Base-by-base conservation (phyloP, 2,113 vertebrate species). In the Hirundichthys speculiger region DNA sequence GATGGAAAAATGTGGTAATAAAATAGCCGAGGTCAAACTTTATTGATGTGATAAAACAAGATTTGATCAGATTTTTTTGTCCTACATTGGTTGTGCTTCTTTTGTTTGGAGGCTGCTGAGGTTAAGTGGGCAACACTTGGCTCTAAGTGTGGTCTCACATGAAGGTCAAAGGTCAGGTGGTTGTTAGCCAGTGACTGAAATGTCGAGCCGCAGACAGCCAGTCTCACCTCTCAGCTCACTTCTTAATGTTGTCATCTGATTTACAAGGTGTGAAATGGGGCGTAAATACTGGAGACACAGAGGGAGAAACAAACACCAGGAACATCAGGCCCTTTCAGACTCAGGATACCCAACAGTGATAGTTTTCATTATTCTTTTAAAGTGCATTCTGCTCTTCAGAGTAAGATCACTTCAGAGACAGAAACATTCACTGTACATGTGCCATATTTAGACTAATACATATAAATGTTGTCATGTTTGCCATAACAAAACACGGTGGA, bases 101-200 rank as follows among this genome's bases (percentile, higher is more conserved):
- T 27, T 27, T 4, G 30, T 34, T 34, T 4, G 30, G n/a, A 41
- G 18, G 41, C 39, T 9, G 45, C 2, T 42, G 11, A 21, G 51
- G 43, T 20, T 5, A 21, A 22, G 54, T 2, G 45, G 15, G 18
- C 55, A 48, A 42, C 61, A 40, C 55, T 42, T 19, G 57, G 58
- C 51, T 40, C 14, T 21, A 2, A 18, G 66, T 64, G 67, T 52
- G 48, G n/a, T 34, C 75, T 63, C 2, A 49, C 22, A 0, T 2
- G 18, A 13, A 41, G 65, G 73, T 79, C 64, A 73, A 2, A 66
- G 80, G 60, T 79, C 74, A 47, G 22, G 62, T 42, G 77, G 71
- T 80, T 16, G 15, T 3, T 6, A 40, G 30, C 46, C 58, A 56
- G 15, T 21, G 66, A 74, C 76, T 48, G 55, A 72, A 48, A 48